Conservation (phyloP, 1,140 invertebrate species). For the Venturia canescens region DNA sequence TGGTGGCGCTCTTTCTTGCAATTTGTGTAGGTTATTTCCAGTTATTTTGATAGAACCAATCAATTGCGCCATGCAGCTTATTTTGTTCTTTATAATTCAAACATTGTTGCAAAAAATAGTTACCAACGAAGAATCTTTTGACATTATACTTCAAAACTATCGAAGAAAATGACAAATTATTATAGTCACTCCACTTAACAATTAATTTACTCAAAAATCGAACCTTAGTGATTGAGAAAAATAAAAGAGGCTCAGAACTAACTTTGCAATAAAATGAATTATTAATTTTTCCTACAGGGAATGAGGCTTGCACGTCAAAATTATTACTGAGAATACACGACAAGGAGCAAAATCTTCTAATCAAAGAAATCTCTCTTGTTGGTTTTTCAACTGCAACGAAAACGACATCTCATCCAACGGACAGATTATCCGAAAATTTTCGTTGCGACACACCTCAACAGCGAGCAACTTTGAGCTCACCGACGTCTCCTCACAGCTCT, state of each 20-base stretch:
- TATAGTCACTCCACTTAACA: no score
- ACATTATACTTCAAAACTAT: not conserved
- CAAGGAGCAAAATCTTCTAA: constrained; percentile 55
- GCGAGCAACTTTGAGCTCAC: constrained; percentile 57
- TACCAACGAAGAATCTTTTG: not conserved
- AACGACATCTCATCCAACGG: constrained; percentile 43
- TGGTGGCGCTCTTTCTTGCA: no score
- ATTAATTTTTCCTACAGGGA: not conserved
- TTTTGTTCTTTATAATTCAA: no score
- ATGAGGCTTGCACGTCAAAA: constrained; percentile 17
- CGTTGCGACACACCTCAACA: constrained; percentile 69
- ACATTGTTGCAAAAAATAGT: no score
- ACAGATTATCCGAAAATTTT: constrained; percentile 26
- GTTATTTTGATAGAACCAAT: no score
- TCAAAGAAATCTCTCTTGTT: constrained; percentile 63
- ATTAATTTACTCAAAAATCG: no score
- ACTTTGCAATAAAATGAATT: not conserved
- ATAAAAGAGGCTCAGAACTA: not conserved
- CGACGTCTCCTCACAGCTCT: constrained; percentile 70
- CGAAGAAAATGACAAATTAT: no score
- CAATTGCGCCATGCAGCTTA: no score
- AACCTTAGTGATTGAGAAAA: no score
- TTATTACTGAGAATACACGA: constrained; percentile 14
- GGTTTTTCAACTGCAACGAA: constrained; percentile 57
- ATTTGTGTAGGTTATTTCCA: no score